These are phyloP conservation scores for Aphidius gifuensis DNA, from an alignment of 1,140 invertebrate genomes.

Conservation along the genomic window DNA sequence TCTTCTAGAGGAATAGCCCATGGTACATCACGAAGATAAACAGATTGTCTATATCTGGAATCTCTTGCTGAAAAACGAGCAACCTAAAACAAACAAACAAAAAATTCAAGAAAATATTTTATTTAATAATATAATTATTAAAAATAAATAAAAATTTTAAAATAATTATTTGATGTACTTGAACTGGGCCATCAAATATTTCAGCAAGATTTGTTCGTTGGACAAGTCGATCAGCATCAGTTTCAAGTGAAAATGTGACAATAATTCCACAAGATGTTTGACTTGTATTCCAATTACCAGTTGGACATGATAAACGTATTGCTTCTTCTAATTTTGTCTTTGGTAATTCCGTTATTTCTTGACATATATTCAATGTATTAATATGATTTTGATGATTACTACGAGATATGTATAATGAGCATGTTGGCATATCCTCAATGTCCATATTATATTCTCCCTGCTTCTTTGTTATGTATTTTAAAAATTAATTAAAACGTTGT, in stretches of 20 bases:
- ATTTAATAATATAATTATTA: slow-evolving; percentile 11
- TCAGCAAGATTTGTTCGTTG: slow-evolving; percentile 43
- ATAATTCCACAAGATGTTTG: slow-evolving; percentile 52
- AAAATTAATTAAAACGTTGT: too few relatives aligned
- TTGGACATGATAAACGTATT: slow-evolving; percentile 39
- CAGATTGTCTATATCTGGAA: slow-evolving; percentile 46
- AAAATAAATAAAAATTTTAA: not conserved
- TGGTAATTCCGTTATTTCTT: slow-evolving; percentile 32
- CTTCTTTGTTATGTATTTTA: too few relatives aligned
- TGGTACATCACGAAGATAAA: slow-evolving; percentile 52
- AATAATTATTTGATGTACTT: slow-evolving; percentile 34
- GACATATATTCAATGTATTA: not conserved
- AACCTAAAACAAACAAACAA: slow-evolving; percentile 33
- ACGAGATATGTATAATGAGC: slow-evolving; percentile 1
- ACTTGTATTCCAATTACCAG: slow-evolving; percentile 43
- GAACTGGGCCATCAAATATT: slow-evolving; percentile 48
- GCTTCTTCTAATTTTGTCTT: slow-evolving; percentile 42
- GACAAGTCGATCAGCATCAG: slow-evolving; percentile 48
- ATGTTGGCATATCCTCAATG: slow-evolving; percentile 1
- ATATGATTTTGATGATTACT: too few relatives aligned
- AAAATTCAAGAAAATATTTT: too few relatives aligned
- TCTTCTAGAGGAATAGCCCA: slow-evolving; percentile 54
- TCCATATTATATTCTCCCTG: not conserved
- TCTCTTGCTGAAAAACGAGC: slow-evolving; percentile 52
- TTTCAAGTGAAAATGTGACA: slow-evolving; percentile 44